Conservation (phyloP, 2,888 invertebrate species). For the Trichopria drosophilae region DNA sequence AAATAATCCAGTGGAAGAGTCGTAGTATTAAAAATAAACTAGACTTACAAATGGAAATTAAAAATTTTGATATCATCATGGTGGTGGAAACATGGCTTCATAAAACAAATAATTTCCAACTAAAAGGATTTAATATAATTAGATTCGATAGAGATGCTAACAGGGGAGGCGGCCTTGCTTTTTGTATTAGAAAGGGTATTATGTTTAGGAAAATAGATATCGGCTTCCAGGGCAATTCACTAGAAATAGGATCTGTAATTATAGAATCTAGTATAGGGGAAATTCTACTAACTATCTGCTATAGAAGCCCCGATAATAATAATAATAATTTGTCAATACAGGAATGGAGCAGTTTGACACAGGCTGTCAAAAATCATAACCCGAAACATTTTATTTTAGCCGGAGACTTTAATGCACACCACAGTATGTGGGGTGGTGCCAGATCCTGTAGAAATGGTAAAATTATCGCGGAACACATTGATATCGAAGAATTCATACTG, state of each 20-base stretch:
- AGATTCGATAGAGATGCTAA: slow-evolving; percentile 6
- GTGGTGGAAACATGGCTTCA: slow-evolving; percentile 8
- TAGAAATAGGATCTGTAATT: slow-evolving; percentile 1
- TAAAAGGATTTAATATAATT: slow-evolving; percentile 2
- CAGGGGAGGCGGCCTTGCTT: slow-evolving; percentile 9
- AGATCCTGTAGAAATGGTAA: slow-evolving; percentile 1
- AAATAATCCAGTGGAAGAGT: slow-evolving; percentile 18
- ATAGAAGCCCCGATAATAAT: slow-evolving; percentile 6
- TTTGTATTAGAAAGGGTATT: slow-evolving; percentile 5
- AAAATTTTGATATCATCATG: background rate
- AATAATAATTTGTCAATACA: background rate
- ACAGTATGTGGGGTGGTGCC: slow-evolving; percentile 1
- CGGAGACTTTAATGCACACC: slow-evolving; percentile 8
- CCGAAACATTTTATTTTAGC: background rate
- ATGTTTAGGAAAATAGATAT: background rate
- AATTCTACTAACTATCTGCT: slow-evolving; percentile 9
- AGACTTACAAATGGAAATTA: slow-evolving; percentile 4
- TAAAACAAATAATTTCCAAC: background rate
- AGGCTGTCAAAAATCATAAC: background rate
- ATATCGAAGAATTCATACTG: background rate
- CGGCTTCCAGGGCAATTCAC: background rate
- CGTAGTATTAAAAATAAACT: slow-evolving; percentile 18
- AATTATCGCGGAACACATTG: background rate
- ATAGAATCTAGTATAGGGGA: background rate
- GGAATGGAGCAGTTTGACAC: slow-evolving; percentile 13